Evolutionary conservation across 2,888 invertebrate genomes (phyloP).

Genomic region (Rutpela maculata): DNA sequence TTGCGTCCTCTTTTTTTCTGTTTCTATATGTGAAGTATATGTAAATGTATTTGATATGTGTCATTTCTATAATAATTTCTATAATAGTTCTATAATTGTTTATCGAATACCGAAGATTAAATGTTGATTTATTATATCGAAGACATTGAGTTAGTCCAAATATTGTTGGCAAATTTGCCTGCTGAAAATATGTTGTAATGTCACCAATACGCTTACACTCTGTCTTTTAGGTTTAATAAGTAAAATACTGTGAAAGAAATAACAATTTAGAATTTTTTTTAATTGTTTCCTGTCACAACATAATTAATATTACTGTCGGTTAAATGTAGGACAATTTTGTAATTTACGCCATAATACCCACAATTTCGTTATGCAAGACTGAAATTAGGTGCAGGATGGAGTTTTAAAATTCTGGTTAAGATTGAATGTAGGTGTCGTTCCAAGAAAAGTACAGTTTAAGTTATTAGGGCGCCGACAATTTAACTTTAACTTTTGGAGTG

Average conservation of each 20-base stretch:
- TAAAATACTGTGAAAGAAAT: too few species aligned
- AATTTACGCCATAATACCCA: background rate
- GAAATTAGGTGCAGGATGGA: background rate
- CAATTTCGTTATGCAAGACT: background rate
- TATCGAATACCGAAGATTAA: too few species aligned
- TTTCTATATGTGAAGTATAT: too few species aligned
- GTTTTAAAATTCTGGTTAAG: background rate
- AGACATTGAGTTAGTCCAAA: too few species aligned
- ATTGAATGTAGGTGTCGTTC: background rate
- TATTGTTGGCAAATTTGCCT: too few species aligned
- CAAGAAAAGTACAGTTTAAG: background rate
- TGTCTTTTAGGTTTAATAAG: background rate
- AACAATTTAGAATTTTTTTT: background rate
- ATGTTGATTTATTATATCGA: too few species aligned
- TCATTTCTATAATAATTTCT: too few species aligned
- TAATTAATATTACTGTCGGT: background rate
- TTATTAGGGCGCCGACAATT: background rate
- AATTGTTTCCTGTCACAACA: background rate
- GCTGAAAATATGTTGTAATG: too few species aligned
- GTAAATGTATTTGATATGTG: too few species aligned
- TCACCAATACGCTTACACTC: too few species aligned
- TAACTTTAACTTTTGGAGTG: background rate
- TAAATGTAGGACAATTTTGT: background rate
- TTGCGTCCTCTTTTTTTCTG: too few species aligned
- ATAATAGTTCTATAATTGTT: too few species aligned